These are phyloP conservation scores for Ophioninae sp. DNA, from an alignment of 2,888 invertebrate genomes.

Conservation along the genomic window DNA sequence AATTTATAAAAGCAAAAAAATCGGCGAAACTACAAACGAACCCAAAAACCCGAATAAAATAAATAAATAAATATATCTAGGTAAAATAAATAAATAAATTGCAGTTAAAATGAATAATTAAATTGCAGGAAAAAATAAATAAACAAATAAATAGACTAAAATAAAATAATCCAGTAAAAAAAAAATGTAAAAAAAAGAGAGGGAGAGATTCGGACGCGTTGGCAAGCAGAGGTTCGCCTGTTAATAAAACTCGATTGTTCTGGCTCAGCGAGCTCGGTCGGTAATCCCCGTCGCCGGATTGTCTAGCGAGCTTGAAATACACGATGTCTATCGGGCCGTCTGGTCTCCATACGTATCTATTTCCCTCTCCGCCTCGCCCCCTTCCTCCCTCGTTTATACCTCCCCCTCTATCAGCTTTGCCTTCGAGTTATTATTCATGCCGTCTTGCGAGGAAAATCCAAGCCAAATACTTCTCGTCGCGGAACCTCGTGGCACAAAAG, in stretches of 20 bases:
- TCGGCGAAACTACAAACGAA: too few species aligned
- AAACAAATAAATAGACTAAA: too few species aligned
- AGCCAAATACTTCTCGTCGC: constrained; percentile 61
- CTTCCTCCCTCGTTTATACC: neutral
- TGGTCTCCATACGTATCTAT: constrained; percentile 53
- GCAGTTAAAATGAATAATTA: too few species aligned
- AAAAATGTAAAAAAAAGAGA: neutral
- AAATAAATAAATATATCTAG: too few species aligned
- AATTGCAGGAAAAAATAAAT: too few species aligned
- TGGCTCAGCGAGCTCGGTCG: constrained; percentile 56
- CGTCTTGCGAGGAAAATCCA: constrained; percentile 44
- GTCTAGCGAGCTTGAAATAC: constrained; percentile 66
- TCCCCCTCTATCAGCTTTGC: constrained; percentile 11
- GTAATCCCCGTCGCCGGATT: constrained; percentile 71
- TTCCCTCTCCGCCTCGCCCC: neutral
- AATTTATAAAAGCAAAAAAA: too few species aligned
- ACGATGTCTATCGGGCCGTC: constrained; percentile 52
- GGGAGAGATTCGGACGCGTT: constrained; percentile 4
- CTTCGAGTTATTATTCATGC: constrained; percentile 62
- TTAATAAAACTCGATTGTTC: constrained; percentile 48
- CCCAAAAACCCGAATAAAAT: too few species aligned
- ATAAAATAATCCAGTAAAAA: too few species aligned
- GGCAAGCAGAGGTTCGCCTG: constrained; percentile 37
- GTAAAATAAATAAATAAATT: too few species aligned
- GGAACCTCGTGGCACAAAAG: constrained; percentile 30